These are phyloP conservation scores for Phenganax marumi DNA, from an alignment of 92 coral and sea anemone genomes.

Conservation along the genomic window DNA sequence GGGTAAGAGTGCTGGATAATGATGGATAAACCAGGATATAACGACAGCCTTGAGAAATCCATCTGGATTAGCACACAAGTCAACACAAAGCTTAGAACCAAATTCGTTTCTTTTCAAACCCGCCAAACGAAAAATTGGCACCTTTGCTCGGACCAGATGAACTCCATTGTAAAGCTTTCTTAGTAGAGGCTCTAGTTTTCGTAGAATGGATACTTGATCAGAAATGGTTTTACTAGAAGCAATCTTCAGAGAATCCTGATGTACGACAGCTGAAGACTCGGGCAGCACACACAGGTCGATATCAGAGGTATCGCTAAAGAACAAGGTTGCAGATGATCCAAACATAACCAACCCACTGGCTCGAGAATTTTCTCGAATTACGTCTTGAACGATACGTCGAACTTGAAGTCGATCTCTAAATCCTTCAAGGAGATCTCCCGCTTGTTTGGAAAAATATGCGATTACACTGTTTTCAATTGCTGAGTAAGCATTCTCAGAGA, in stretches of 20 bases:
- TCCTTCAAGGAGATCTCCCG: slow-evolving; percentile 47
- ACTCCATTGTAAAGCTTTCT: slow-evolving; percentile 32
- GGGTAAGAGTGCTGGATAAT: slow-evolving; percentile 71
- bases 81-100: slow-evolving; percentile 54
- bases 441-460: slow-evolving; percentile 51
- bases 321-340: slow-evolving; percentile 86
- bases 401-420: slow-evolving; percentile 64
- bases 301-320: slow-evolving; percentile 83
- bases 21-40: slow-evolving; percentile 65
- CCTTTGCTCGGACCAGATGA: slow-evolving; percentile 50
- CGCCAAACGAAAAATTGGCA: slow-evolving; percentile 43
- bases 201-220: slow-evolving; percentile 58
- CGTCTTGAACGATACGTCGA: slow-evolving; percentile 37
- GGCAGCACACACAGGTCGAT: slow-evolving; percentile 79
- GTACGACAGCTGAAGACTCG: slow-evolving; percentile 49
- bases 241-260: slow-evolving; percentile 4
- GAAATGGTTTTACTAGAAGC: slow-evolving; percentile 37
- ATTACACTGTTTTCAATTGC: slow-evolving; percentile 59
- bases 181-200: slow-evolving; percentile 42
- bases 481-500: not conserved
- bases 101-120: slow-evolving; percentile 17
- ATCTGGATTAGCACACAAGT: slow-evolving; percentile 71
- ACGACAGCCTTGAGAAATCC: slow-evolving; percentile 64
- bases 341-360: slow-evolving; percentile 61
- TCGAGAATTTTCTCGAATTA: slow-evolving; percentile 33